Percentiles rank a stretch among this genome's conserved stretches.
phyloP scores from a whole-genome alignment of 1,140 invertebrate genomes.

The Lepidotrigona ventralis region DNA sequence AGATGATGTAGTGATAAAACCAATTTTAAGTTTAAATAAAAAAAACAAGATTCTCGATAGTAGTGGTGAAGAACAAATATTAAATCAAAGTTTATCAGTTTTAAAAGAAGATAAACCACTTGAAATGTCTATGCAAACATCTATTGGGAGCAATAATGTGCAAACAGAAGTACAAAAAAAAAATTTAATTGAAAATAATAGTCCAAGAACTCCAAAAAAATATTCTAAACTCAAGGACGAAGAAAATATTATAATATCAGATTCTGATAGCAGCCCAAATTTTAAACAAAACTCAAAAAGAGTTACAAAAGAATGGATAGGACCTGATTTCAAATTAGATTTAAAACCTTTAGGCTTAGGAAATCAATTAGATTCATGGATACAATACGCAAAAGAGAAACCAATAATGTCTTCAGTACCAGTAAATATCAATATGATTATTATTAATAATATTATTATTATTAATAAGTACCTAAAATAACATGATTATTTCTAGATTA shows the following conservation, averaged over 20 bases:
- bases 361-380: constrained; percentile 63
- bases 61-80: background rate
- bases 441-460: background rate
- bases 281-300: constrained; percentile 27
- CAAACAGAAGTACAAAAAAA: background rate
- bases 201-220: constrained; percentile 7
- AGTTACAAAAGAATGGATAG: constrained; percentile 48
- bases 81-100: background rate
- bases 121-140: background rate
- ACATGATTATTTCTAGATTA: constrained; percentile 50
- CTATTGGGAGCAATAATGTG: background rate
- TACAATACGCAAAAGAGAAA: constrained; percentile 54
- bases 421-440: constrained; percentile 50
- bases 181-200: background rate
- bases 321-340: constrained; percentile 59
- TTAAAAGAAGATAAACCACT: background rate
- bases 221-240: background rate
- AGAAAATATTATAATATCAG: constrained; percentile 45
- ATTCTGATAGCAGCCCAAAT: constrained; percentile 54
- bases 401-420: constrained; percentile 55
- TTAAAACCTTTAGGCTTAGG: constrained; percentile 66
- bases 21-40: constrained; percentile 37
- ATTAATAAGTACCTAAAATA: constrained; percentile 4
- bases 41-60: background rate
- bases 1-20: constrained; percentile 19